A percentile compares a stretch with the other conserved stretches of the same genome.
These are phyloP conservation scores for Laothoe populi DNA, from an alignment of 2,888 invertebrate species.

Conservation along the genomic window DNA sequence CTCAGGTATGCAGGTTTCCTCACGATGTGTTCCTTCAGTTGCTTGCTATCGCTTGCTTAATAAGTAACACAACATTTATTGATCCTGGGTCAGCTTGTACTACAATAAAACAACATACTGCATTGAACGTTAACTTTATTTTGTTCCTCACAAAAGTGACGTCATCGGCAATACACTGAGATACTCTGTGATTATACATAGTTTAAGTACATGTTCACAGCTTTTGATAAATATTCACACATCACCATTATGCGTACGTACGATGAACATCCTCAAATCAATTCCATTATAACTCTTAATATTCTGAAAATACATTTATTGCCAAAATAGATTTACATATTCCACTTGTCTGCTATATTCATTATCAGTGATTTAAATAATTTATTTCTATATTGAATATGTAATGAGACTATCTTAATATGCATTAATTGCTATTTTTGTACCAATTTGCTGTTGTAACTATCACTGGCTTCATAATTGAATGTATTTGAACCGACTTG, in stretches of 20 bases:
- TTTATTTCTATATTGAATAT: constrained; percentile 34
- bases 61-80: no score
- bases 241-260: constrained; percentile 48
- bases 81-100: no score
- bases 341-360: constrained; percentile 25
- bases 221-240: constrained; percentile 73
- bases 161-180: constrained; percentile 76
- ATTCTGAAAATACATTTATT: constrained; percentile 59
- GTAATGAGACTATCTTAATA: constrained; percentile 36
- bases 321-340: constrained; percentile 62
- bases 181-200: constrained; percentile 69
- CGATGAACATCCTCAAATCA: constrained; percentile 56
- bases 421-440: constrained; percentile 37
- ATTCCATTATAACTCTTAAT: constrained; percentile 60
- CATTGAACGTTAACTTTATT: constrained; percentile 64
- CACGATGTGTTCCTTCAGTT: no score
- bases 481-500: constrained; percentile 30
- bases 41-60: no score
- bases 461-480: constrained; percentile 31
- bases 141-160: constrained; percentile 80
- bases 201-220: constrained; percentile 83
- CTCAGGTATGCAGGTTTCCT: no score
- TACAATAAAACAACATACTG: constrained; percentile 34
- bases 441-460: constrained; percentile 45
- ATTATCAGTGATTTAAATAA: constrained; percentile 39